phyloP scores from a whole-genome alignment of 2,113 vertebrate genomes.

The Crotalus viridis region DNA sequence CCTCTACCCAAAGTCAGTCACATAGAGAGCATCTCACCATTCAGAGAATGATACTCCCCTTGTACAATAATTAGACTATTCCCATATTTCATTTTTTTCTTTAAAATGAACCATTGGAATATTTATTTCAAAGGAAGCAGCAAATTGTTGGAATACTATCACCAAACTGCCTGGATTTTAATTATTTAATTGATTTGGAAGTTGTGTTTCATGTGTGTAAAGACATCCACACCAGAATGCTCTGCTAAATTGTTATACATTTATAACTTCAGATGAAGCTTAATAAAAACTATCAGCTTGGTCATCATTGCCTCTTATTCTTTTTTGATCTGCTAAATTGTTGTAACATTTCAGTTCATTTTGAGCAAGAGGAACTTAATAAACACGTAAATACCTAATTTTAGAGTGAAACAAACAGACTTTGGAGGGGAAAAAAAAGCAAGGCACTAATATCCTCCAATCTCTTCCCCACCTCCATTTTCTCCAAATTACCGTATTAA shows the following conservation, averaged over 20 bases:
- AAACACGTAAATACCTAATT: not conserved
- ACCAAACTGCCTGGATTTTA: not conserved
- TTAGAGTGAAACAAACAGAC: not conserved
- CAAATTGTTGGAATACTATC: not conserved
- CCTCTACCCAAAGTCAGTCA: conserved; percentile 25
- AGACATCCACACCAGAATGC: not conserved
- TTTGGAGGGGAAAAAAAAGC: not conserved
- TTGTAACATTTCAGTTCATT: not conserved
- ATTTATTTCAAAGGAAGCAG: not conserved
- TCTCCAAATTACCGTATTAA: not conserved
- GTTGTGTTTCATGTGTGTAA: not conserved
- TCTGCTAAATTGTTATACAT: not conserved
- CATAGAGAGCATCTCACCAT: not conserved
- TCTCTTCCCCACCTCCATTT: not conserved
- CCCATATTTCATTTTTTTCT: not conserved
- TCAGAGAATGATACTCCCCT: conserved; percentile 11
- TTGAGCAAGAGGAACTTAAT: not conserved
- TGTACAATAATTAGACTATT: not conserved
- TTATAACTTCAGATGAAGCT: not conserved
- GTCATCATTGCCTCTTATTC: not conserved
- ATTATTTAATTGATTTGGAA: not conserved
- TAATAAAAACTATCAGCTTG: not conserved
- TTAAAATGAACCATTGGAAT: not conserved
- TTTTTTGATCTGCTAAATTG: not conserved
- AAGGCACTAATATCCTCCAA: not conserved